A percentile compares a stretch with the other conserved stretches of the same genome.
phyloP scores from a whole-genome alignment of 2,888 invertebrate genomes.

The Ectobius pallidus region DNA sequence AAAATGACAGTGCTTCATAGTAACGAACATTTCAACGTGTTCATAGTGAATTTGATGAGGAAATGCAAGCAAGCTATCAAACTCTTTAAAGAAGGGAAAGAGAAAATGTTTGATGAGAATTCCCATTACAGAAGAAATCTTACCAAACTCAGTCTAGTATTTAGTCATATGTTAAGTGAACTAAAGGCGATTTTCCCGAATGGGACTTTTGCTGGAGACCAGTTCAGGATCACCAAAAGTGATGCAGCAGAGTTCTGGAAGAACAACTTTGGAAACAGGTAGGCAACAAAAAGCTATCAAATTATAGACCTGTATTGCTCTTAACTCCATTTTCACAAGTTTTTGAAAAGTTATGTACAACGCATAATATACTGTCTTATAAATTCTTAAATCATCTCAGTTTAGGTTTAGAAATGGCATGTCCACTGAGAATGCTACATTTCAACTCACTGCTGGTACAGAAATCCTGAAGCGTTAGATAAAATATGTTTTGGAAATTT shows the following conservation, averaged over 20 bases:
- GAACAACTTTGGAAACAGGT: slow-evolving; percentile 96
- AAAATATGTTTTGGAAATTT: too few species aligned
- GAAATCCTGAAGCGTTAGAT: too few species aligned
- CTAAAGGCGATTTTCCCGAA: slow-evolving; percentile 97
- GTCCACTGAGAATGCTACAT: too few species aligned
- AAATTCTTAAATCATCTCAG: background rate
- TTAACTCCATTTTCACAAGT: too few species aligned
- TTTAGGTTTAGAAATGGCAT: too few species aligned
- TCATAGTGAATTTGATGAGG: slow-evolving; percentile 96
- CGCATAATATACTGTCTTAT: background rate
- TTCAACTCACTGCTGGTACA: too few species aligned
- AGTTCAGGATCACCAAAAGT: slow-evolving; percentile 98
- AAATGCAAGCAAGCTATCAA: slow-evolving; percentile 99
- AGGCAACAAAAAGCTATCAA: too few species aligned
- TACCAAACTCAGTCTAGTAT: slow-evolving; percentile 97
- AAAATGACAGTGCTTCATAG: slow-evolving; percentile 90
- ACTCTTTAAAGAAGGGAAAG: slow-evolving; percentile 97
- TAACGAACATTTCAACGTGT: slow-evolving; percentile 97
- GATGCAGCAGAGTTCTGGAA: slow-evolving; percentile 99
- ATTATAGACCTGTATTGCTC: too few species aligned
- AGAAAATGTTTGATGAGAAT: slow-evolving; percentile 98
- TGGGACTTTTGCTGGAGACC: slow-evolving; percentile 94
- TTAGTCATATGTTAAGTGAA: slow-evolving; percentile 99
- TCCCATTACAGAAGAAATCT: slow-evolving; percentile 93
- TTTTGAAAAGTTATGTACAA: background rate